Evolutionary conservation across 2,113 vertebrate genomes (phyloP).

Genomic region (Lucifuga dentata): DNA sequence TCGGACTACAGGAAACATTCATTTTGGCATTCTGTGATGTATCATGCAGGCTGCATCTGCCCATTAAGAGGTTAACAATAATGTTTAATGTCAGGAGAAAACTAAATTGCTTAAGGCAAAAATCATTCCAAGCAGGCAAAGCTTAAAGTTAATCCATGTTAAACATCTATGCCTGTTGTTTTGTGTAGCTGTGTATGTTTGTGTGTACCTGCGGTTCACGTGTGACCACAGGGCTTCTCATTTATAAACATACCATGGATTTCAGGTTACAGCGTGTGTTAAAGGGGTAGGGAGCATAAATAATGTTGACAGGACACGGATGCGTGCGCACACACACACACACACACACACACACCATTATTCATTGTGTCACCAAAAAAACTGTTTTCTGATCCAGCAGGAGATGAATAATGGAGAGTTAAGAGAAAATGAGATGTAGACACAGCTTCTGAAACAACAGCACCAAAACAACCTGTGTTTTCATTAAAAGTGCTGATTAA

Average conservation of each 20-base stretch:
- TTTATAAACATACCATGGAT: constrained; percentile 8
- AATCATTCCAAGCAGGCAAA: no score
- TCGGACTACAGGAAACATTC: no score
- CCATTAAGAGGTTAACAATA: no score
- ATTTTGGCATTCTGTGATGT: no score
- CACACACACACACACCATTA: constrained; percentile 39
- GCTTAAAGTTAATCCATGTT: neutral
- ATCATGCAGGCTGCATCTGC: no score
- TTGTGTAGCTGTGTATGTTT: neutral
- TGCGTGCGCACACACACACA: constrained; percentile 28
- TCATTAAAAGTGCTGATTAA: constrained; percentile 48
- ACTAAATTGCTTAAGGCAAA: no score
- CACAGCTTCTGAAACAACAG: constrained; percentile 21
- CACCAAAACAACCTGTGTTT: constrained; percentile 35
- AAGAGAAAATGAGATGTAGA: constrained; percentile 12
- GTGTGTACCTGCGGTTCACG: neutral
- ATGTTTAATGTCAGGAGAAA: no score
- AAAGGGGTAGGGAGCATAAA: neutral
- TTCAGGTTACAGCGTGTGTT: neutral
- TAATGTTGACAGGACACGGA: constrained; percentile 1
- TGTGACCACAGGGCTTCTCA: neutral
- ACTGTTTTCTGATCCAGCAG: constrained; percentile 34
- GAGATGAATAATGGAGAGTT: constrained; percentile 66
- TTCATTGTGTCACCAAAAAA: constrained; percentile 52
- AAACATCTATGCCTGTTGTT: neutral